Conservation (phyloP, 2,797 vertebrate genomes). For the Sitta carolinensis region DNA sequence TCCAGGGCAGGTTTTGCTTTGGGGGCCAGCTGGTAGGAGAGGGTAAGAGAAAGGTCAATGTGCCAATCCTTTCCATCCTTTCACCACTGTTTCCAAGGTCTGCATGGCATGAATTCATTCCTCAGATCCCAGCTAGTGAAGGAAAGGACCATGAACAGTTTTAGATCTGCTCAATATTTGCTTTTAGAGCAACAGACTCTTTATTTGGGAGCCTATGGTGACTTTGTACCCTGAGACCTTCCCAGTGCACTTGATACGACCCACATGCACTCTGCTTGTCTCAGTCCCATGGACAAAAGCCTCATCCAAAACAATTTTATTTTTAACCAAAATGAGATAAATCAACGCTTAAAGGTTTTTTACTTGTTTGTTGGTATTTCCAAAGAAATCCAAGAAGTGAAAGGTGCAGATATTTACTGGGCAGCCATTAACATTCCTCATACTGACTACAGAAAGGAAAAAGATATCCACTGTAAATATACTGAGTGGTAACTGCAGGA, state of each 20-base stretch:
- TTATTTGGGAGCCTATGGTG: accelerated
- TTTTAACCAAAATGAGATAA: not conserved
- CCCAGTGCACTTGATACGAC: accelerated
- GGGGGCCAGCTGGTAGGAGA: not conserved
- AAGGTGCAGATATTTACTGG: not conserved
- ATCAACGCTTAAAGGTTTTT: not conserved
- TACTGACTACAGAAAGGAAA: not conserved
- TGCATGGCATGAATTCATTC: not conserved
- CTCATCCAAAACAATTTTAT: not conserved
- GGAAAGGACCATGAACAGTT: not conserved
- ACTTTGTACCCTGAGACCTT: not conserved
- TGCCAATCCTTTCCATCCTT: not conserved
- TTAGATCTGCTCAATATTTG: not conserved
- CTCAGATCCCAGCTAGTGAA: not conserved
- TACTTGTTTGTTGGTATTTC: not conserved
- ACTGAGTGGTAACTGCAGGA: not conserved
- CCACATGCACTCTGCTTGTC: not conserved
- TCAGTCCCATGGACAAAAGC: not conserved
- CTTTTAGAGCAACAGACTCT: not conserved
- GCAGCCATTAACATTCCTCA: not conserved
- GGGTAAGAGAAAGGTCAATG: not conserved
- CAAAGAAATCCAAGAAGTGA: not conserved
- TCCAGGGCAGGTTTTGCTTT: not conserved
- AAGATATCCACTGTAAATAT: not conserved
- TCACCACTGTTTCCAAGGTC: not conserved